Conservation (phyloP, 2,888 invertebrate species). For the Helicoverpa assulta region DNA sequence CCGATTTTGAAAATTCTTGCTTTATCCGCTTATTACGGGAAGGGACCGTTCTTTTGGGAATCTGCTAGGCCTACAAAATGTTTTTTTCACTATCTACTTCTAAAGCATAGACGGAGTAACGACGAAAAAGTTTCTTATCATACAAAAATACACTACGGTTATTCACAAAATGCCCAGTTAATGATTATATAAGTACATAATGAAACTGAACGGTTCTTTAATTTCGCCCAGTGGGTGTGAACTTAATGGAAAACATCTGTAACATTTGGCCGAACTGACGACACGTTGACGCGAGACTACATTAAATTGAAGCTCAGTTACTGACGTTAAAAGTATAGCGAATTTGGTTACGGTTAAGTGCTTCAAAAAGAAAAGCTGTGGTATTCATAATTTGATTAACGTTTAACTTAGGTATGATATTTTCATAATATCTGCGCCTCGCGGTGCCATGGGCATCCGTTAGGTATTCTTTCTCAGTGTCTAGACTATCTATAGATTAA, state of each 20-base stretch:
- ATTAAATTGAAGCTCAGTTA: conserved; percentile 28
- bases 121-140: too few relatives aligned
- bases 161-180: background rate
- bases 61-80: too few relatives aligned
- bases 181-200: conserved; percentile 23
- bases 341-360: background rate
- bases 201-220: conserved; percentile 36
- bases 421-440: background rate
- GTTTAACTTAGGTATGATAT: background rate
- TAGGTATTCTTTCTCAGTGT: too few relatives aligned
- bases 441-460: too few relatives aligned
- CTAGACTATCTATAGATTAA: too few relatives aligned
- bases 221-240: conserved; percentile 33
- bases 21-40: too few relatives aligned
- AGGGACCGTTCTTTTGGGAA: too few relatives aligned
- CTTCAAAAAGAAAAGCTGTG: background rate
- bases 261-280: conserved; percentile 17
- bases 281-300: conserved; percentile 21
- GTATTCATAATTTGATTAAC: background rate
- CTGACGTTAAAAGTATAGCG: background rate
- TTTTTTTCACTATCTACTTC: too few relatives aligned
- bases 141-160: conserved; percentile 1
- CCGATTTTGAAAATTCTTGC: too few relatives aligned
- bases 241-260: conserved; percentile 53
- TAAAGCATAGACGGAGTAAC: too few relatives aligned